Percentiles rank a stretch among this genome's conserved stretches.
Conservation (phyloP, 2,888 invertebrate species). For the Drosophila infuscata region DNA sequence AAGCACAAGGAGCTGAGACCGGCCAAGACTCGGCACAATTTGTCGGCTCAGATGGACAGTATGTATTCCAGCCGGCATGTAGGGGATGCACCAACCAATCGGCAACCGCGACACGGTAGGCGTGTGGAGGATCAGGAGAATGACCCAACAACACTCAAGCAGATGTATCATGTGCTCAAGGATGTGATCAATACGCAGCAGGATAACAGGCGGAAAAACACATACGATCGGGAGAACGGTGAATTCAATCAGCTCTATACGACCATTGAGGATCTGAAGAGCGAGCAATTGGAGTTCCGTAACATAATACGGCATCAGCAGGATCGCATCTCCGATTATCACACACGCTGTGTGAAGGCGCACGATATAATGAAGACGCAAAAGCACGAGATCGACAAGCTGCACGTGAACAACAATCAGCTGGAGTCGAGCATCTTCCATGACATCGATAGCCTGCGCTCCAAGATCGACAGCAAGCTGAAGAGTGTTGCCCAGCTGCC, state of each 20-base stretch:
- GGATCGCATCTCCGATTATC: slow-evolving; percentile 79
- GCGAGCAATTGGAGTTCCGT: slow-evolving; percentile 82
- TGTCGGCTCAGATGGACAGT: slow-evolving; percentile 33
- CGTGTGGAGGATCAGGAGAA: slow-evolving; percentile 42
- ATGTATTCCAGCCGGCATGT: slow-evolving; percentile 23
- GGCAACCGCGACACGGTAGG: slow-evolving; percentile 26
- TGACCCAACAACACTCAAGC: slow-evolving; percentile 50
- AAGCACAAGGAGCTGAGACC: slow-evolving; percentile 10
- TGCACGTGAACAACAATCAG: slow-evolving; percentile 78
- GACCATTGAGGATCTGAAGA: slow-evolving; percentile 73
- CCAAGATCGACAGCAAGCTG: slow-evolving; percentile 81
- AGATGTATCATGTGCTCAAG: slow-evolving; percentile 71
- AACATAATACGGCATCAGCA: slow-evolving; percentile 82
- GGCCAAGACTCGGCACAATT: slow-evolving; percentile 19
- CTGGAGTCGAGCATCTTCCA: slow-evolving; percentile 81
- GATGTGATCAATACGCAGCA: slow-evolving; percentile 68
- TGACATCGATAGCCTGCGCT: slow-evolving; percentile 79
- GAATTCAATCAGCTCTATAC: slow-evolving; percentile 64
- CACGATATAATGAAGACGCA: slow-evolving; percentile 84
- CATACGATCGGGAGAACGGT: slow-evolving; percentile 18
- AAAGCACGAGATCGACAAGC: slow-evolving; percentile 81
- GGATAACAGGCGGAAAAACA: slow-evolving; percentile 45
- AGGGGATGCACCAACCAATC: slow-evolving; percentile 26
- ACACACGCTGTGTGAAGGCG: slow-evolving; percentile 81
- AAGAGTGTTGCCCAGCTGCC: slow-evolving; percentile 80